Conservation (phyloP, 2,888 invertebrate genomes). For the Ctena decussata region DNA sequence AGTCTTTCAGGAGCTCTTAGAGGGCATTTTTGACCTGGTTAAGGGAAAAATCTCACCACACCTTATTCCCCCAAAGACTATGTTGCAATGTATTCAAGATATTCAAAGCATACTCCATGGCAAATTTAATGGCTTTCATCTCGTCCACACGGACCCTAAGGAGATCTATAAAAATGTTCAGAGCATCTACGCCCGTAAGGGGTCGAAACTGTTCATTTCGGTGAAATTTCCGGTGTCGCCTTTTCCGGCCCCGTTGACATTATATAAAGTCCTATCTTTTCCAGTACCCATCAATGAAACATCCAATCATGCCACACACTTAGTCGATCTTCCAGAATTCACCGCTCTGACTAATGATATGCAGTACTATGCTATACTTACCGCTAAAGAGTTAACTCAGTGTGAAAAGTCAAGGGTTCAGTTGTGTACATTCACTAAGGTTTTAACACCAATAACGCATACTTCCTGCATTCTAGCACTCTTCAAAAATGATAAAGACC, state of each 20-base stretch:
- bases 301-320: constrained; percentile 20
- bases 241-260: not conserved
- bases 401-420: not conserved
- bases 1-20: constrained; percentile 11
- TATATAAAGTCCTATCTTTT: not conserved
- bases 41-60: constrained; percentile 41
- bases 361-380: constrained; percentile 25
- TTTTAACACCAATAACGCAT: not conserved
- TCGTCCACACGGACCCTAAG: constrained; percentile 23
- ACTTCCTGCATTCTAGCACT: not conserved
- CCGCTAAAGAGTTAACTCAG: not conserved
- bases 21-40: constrained; percentile 26
- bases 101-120: constrained; percentile 26
- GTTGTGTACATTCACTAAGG: not conserved
- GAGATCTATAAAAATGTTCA: constrained; percentile 23
- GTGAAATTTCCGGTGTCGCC: not conserved
- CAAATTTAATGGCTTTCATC: constrained; percentile 36
- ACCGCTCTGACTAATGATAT: constrained; percentile 41
- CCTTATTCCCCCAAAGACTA: constrained; percentile 6
- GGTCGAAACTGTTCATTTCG: not conserved
- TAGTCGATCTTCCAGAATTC: constrained; percentile 35
- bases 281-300: constrained; percentile 29
- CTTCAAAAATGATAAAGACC: not conserved
- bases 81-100: not conserved
- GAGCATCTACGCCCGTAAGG: constrained; percentile 10